Evolutionary conservation across 2,888 invertebrate genomes (phyloP), one percentile per base, ranked within the genome.

Genomic region (Camptogramma bilineatum): DNA sequence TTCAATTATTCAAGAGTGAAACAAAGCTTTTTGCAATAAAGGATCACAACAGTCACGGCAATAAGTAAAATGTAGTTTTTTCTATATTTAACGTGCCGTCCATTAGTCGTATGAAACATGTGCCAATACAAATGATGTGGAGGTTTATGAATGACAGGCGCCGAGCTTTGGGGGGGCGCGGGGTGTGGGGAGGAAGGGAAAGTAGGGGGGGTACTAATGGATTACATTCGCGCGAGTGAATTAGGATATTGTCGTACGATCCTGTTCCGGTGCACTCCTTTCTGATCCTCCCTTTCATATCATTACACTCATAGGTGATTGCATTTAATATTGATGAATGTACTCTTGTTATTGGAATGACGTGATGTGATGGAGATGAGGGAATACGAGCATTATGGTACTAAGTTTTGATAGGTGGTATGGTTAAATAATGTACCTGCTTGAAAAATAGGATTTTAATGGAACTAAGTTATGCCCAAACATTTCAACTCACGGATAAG

Each of bases 41-140:
- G 9, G n/a, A 58, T 28, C 50, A 51, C 53, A 50, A 28, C 5
- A 52, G 79, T 82, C 83, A 83, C 77, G 83, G 85, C 81, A 85
- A 83, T 84, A 85, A 83, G 80, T 82, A 82, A 67, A 64, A 64
- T 57, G 53, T 69, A 80, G 81, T 82, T 84, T 44, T 81, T 84
- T 80, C 83, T 84, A 83, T 86, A 86, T 89, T 85, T 87, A 88
- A 88, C 85, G 81, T 83, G 76, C 80, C 84, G 83, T 91, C 92
- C 92, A 91, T 93, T 93, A 93, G 88, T 90, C 90, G 85, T 90
- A 92, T 91, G 90, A 91, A 91, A 90, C 91, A 91, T 92, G 89
- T 92, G 91, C 91, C 92, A 90, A 93, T 93, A 93, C 90, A 91
- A 91, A 92, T 93, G 90, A 91, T 90, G 89, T 88, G 91, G 87